Percentiles rank a stretch among this genome's conserved stretches.
phyloP scores from a whole-genome alignment of 1,140 invertebrate genomes.

The Aphis gossypii region DNA sequence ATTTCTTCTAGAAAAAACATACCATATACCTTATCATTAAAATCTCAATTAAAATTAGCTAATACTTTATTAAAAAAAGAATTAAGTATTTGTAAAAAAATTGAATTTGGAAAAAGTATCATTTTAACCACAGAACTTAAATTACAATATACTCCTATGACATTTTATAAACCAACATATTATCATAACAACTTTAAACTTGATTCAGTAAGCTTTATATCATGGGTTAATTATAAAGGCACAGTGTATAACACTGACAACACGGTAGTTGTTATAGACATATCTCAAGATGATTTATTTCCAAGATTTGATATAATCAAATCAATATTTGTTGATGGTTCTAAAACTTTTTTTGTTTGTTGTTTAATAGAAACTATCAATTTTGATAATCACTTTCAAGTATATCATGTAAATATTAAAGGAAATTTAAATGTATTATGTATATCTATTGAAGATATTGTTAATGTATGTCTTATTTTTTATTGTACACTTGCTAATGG shows the following conservation, averaged over 20 bases:
- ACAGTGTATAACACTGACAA: neutral
- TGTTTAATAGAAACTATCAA: no score
- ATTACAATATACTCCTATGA: neutral
- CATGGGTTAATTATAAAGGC: neutral
- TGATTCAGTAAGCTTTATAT: neutral
- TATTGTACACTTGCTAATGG: neutral
- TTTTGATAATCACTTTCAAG: no score
- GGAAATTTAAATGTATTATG: neutral
- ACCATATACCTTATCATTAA: neutral
- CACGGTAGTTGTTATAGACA: neutral
- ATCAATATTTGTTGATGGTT: no score
- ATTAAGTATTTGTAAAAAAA: neutral
- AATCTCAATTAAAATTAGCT: slow-evolving; percentile 2
- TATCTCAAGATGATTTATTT: neutral
- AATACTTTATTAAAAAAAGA: neutral
- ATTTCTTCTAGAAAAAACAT: neutral
- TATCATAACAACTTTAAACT: neutral
- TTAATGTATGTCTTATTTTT: neutral
- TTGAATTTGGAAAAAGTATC: neutral
- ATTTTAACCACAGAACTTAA: neutral
- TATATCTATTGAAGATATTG: slow-evolving; percentile 21
- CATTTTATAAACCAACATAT: neutral
- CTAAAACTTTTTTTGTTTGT: no score
- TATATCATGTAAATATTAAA: neutral
- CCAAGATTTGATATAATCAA: no score